Conservation (phyloP, 2,797 vertebrate species). For the Falco naumanni region DNA sequence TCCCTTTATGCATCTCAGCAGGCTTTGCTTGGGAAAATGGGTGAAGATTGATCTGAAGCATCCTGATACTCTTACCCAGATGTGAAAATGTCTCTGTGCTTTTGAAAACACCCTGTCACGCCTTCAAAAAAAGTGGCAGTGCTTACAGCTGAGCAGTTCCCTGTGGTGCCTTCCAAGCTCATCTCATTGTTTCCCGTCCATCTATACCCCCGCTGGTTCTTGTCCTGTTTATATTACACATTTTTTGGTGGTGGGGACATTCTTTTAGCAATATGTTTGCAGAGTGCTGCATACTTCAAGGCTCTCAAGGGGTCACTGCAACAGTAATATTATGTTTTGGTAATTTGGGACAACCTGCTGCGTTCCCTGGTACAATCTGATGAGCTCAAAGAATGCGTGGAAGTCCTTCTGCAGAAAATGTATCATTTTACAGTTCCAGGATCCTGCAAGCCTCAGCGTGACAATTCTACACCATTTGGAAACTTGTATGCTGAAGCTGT, state of each 20-base stretch:
- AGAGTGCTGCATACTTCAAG: not conserved
- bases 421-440: not conserved
- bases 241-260: not conserved
- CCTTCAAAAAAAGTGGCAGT: not conserved
- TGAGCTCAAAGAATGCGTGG: not conserved
- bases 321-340: not conserved
- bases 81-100: not conserved
- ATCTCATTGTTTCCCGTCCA: not conserved
- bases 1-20: not conserved
- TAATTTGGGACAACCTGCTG: not conserved
- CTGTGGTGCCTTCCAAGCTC: not conserved
- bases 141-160: not conserved
- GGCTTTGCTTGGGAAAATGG: not conserved
- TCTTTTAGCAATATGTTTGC: not conserved
- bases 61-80: not conserved
- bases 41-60: not conserved
- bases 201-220: not conserved
- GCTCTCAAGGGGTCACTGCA: not conserved
- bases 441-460: not conserved
- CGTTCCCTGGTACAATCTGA: not conserved
- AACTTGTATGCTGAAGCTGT: not conserved
- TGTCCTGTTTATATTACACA: not conserved
- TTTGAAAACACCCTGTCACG: not conserved
- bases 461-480: not conserved
- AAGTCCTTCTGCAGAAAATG: not conserved